Conservation (phyloP, 2,888 invertebrate species). For the Agriotes lineatus region DNA sequence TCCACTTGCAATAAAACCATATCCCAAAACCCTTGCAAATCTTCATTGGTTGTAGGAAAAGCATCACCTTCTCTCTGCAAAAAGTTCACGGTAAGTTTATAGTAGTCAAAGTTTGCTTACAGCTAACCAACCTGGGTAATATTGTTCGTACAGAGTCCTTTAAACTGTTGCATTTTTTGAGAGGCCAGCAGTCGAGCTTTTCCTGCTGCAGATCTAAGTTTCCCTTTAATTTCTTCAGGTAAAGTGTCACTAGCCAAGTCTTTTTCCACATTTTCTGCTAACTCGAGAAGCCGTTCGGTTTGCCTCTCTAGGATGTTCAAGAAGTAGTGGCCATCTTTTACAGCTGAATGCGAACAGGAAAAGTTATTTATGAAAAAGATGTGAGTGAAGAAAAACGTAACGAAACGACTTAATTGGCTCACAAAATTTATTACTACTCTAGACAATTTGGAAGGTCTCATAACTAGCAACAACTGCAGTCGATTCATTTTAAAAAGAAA, state of each 20-base stretch:
- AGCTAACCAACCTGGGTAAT: constrained; percentile 57
- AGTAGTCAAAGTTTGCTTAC: background rate
- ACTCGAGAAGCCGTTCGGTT: constrained; percentile 75
- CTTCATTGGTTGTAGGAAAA: constrained; percentile 90
- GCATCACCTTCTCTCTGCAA: constrained; percentile 79
- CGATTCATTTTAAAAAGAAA: no score
- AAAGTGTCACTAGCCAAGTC: constrained; percentile 73
- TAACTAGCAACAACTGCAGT: background rate
- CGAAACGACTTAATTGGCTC: constrained; percentile 3
- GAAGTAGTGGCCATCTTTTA: constrained; percentile 84
- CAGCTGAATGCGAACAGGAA: background rate
- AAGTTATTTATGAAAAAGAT: constrained; percentile 23
- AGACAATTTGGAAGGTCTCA: constrained; percentile 2
- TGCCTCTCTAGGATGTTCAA: constrained; percentile 80
- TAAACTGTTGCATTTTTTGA: constrained; percentile 96
- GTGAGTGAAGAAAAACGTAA: background rate
- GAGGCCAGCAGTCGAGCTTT: constrained; percentile 90
- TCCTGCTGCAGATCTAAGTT: constrained; percentile 88
- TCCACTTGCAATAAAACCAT: constrained; percentile 94
- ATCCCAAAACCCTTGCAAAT: constrained; percentile 97
- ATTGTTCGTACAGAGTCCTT: constrained; percentile 73
- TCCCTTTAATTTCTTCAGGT: constrained; percentile 85
- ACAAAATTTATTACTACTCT: background rate
- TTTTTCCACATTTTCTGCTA: constrained; percentile 78
- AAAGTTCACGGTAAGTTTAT: no score